These are phyloP conservation scores for Cotesia typhae DNA, from an alignment of 1,140 invertebrate genomes.

Conservation along the genomic window DNA sequence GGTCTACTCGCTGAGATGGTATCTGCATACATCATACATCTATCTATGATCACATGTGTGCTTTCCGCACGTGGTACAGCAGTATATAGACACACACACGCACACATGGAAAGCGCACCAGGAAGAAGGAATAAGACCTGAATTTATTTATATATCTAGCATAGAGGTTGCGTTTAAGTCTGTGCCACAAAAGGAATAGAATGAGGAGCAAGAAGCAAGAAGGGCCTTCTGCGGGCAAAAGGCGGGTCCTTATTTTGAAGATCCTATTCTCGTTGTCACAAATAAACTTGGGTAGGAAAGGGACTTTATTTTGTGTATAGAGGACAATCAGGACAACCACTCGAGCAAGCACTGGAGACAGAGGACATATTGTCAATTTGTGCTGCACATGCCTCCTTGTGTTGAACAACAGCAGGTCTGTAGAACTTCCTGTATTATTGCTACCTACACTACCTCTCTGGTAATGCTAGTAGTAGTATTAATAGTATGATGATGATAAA, in stretches of 20 bases:
- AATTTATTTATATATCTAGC: background rate
- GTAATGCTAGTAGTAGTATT: too few species aligned
- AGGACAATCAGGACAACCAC: conserved; percentile 31
- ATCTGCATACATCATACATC: background rate
- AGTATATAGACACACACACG: background rate
- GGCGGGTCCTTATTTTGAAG: conserved; percentile 4
- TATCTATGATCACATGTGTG: background rate
- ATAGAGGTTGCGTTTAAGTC: background rate
- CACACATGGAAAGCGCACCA: too few species aligned
- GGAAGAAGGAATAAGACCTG: too few species aligned
- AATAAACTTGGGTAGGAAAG: background rate
- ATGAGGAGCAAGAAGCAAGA: conserved; percentile 14
- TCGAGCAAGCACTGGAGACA: conserved; percentile 41
- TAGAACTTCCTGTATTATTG: conserved; percentile 51
- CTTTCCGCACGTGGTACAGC: conserved; percentile 14
- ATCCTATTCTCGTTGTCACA: conserved; percentile 5
- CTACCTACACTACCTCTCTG: background rate
- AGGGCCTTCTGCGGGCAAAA: conserved; percentile 34
- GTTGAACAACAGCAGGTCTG: conserved; percentile 47
- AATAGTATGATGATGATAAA: too few species aligned
- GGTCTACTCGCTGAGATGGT: conserved; percentile 9
- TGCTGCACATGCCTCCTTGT: conserved; percentile 46
- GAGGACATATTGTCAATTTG: conserved; percentile 48
- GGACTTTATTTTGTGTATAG: background rate
- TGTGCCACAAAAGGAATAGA: background rate